phyloP scores from a whole-genome alignment of 2,797 vertebrate genomes.

The Graptemys geographica region DNA sequence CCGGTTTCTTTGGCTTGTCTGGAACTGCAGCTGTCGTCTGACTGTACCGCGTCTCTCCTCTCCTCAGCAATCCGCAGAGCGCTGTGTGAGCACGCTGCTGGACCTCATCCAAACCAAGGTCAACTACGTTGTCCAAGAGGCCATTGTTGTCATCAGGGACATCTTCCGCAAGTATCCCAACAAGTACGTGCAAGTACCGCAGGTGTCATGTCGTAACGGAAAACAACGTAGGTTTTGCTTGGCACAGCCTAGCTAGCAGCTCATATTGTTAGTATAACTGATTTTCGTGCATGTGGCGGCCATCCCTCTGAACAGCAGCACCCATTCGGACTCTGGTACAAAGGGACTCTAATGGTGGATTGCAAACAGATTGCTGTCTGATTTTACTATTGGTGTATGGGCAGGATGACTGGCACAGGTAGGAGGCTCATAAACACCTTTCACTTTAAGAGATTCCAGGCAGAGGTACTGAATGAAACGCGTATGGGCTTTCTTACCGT shows the following conservation, averaged over 20 bases:
- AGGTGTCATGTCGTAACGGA: fast-evolving
- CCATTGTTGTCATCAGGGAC: slow-evolving; percentile 86
- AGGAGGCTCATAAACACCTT: neutral
- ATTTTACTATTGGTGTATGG: neutral
- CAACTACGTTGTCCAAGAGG: slow-evolving; percentile 87
- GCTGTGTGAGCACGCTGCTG: slow-evolving; percentile 85
- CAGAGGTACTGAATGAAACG: neutral
- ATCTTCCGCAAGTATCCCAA: slow-evolving; percentile 88
- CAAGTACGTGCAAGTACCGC: slow-evolving; percentile 72
- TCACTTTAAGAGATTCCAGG: neutral
- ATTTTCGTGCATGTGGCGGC: neutral
- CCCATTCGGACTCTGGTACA: neutral
- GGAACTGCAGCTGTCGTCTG: neutral
- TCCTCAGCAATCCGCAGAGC: slow-evolving; percentile 86
- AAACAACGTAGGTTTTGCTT: neutral
- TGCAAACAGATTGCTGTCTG: neutral
- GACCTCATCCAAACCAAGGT: slow-evolving; percentile 89
- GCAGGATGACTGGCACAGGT: neutral
- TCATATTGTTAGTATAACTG: neutral
- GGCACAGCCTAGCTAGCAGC: neutral
- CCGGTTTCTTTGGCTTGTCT: neutral
- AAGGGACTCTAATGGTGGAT: neutral
- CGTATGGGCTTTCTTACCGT: fast-evolving
- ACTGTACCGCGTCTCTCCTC: neutral
- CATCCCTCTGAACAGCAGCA: neutral